Evolutionary conservation across 2,888 invertebrate species (phyloP).

Genomic region (Drosophila kanekoi): DNA sequence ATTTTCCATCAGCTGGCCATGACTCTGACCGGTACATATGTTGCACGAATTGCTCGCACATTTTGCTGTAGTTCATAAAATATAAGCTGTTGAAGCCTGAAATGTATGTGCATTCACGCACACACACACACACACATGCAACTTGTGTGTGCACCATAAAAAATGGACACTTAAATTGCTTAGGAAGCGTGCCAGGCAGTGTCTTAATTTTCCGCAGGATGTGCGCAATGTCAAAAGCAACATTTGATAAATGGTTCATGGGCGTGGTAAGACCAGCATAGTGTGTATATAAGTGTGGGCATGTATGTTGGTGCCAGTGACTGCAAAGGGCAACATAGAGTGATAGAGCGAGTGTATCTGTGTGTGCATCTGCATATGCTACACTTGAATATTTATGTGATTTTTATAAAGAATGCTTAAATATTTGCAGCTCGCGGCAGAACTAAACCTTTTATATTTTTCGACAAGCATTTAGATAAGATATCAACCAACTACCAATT

Average conservation of each 20-base stretch:
- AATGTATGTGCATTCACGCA: slow-evolving; percentile 10
- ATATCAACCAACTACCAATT: not conserved
- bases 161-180: slow-evolving; percentile 74
- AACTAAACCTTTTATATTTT: slow-evolving; percentile 13
- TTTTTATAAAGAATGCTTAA: slow-evolving; percentile 49
- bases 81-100: slow-evolving; percentile 21
- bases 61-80: slow-evolving; percentile 34
- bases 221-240: slow-evolving; percentile 77
- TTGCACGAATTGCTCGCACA: slow-evolving; percentile 21
- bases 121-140: slow-evolving; percentile 16
- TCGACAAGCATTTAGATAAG: not conserved
- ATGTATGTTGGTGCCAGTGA: slow-evolving; percentile 4
- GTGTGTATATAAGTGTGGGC: not conserved
- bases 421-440: slow-evolving; percentile 25
- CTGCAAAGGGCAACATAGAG: slow-evolving; percentile 15
- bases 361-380: slow-evolving; percentile 45
- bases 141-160: slow-evolving; percentile 40
- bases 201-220: slow-evolving; percentile 78
- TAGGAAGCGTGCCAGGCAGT: slow-evolving; percentile 74
- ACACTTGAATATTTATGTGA: slow-evolving; percentile 67
- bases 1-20: slow-evolving; percentile 8
- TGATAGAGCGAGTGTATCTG: slow-evolving; percentile 8
- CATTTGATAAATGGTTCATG: slow-evolving; percentile 72
- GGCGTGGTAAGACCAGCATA: slow-evolving; percentile 44
- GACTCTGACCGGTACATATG: not conserved